Conservation (phyloP, 2,113 vertebrate genomes). For the Laterallus jamaicensis region DNA sequence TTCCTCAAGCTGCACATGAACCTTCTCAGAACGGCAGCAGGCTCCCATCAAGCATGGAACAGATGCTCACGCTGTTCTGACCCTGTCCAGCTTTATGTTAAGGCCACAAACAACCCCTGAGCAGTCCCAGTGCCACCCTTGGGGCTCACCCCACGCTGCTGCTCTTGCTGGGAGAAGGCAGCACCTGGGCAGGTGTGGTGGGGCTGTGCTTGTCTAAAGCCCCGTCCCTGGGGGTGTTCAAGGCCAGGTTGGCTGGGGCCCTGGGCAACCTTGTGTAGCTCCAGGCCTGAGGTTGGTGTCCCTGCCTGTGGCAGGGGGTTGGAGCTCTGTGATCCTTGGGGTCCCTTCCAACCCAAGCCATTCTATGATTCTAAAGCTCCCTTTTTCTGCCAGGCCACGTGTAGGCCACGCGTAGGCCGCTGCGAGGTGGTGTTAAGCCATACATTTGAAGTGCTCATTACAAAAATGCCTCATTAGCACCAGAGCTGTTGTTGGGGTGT, state of each 20-base stretch:
- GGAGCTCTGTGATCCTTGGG: too few species aligned
- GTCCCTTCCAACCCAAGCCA: too few species aligned
- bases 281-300: too few species aligned
- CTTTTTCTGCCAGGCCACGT: not conserved
- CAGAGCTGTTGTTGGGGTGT: not conserved
- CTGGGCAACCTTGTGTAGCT: too few species aligned
- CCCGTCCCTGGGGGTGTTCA: too few species aligned
- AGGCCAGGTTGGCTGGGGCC: too few species aligned
- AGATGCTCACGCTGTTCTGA: not conserved
- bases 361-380: not conserved
- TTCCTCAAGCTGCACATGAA: not conserved
- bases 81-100: not conserved
- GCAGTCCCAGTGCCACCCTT: not conserved
- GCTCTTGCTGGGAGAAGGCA: not conserved
- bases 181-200: not conserved
- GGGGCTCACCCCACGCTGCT: not conserved
- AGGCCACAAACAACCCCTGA: not conserved
- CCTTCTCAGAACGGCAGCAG: not conserved
- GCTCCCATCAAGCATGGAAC: not conserved
- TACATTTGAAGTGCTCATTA: not conserved
- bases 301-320: too few species aligned
- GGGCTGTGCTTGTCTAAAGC: not conserved
- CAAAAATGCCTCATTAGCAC: not conserved
- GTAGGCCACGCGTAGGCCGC: not conserved
- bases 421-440: not conserved